phyloP scores from a whole-genome alignment of 92 coral and sea anemone species.

The Epizoanthus scotinus region DNA sequence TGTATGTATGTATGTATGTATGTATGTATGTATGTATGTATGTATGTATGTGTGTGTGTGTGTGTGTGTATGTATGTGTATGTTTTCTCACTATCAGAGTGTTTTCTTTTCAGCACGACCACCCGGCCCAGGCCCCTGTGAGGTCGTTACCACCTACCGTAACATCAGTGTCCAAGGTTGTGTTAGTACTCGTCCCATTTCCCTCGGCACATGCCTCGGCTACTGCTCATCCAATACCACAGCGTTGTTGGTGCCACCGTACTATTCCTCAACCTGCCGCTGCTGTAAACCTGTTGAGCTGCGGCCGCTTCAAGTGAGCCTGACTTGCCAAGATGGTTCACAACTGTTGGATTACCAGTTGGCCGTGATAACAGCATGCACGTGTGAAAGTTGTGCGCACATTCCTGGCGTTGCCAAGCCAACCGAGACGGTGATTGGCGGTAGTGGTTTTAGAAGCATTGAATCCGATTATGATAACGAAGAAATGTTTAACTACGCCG shows the following conservation, averaged over 20 bases:
- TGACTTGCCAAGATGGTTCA: constrained; percentile 41
- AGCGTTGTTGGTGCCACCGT: constrained; percentile 52
- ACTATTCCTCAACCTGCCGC: constrained; percentile 59
- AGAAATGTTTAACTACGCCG: constrained; percentile 6
- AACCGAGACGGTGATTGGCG: neutral
- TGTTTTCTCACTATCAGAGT: neutral
- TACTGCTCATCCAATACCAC: constrained; percentile 57
- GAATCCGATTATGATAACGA: constrained; percentile 10
- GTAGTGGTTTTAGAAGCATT: constrained; percentile 23
- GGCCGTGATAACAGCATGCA: constrained; percentile 58
- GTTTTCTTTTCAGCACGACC: constrained; percentile 45
- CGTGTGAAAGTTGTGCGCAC: constrained; percentile 53
- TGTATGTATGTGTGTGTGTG: too few species aligned
- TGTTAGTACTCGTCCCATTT: constrained; percentile 43
- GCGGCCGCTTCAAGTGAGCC: constrained; percentile 44
- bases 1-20: too few species aligned
- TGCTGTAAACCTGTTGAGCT: constrained; percentile 66
- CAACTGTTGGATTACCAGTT: constrained; percentile 46
- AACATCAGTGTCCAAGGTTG: constrained; percentile 54
- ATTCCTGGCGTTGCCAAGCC: constrained; percentile 18
- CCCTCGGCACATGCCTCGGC: constrained; percentile 61
- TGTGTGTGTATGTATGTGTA: too few species aligned
- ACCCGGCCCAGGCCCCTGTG: constrained; percentile 34
- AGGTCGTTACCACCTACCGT: constrained; percentile 37
- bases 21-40: too few species aligned